A percentile compares a stretch with the other conserved stretches of the same genome.
Evolutionary conservation across 2,888 invertebrate species (phyloP).

Genomic region (Eupeodes luniger): DNA sequence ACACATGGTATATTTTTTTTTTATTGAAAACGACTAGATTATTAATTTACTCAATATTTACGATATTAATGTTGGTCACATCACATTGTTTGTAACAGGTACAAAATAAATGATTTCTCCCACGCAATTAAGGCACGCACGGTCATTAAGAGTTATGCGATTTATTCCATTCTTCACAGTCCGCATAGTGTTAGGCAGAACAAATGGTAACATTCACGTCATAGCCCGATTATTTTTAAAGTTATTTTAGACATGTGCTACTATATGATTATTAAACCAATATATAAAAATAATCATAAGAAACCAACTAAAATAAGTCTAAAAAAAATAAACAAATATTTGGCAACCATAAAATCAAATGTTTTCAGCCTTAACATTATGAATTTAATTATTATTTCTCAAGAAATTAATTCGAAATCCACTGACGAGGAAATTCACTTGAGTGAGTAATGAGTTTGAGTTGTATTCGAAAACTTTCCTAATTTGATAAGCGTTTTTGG

Average conservation of each 20-base stretch:
- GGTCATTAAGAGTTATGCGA: conserved; percentile 18
- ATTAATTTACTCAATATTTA: conserved; percentile 27
- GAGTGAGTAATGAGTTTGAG: conserved; percentile 48
- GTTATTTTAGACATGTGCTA: neutral
- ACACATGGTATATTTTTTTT: neutral
- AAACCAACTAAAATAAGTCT: neutral
- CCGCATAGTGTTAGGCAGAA: neutral
- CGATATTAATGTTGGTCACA: conserved; percentile 33
- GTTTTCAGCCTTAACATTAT: conserved; percentile 7
- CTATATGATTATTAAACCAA: neutral
- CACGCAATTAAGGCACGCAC: conserved; percentile 42
- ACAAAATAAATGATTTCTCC: conserved; percentile 25
- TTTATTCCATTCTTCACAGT: conserved; percentile 2
- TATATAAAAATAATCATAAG: neutral
- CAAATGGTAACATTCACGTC: neutral
- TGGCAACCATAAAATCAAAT: neutral
- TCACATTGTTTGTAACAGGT: conserved; percentile 35
- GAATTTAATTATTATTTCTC: conserved; percentile 43
- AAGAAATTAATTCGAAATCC: conserved; percentile 40
- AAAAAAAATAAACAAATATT: neutral
- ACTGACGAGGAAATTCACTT: conserved; percentile 23
- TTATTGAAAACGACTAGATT: conserved; percentile 1
- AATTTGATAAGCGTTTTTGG: conserved; percentile 57
- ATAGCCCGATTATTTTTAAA: neutral
- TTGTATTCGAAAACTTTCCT: conserved; percentile 34